Evolutionary conservation across 2,888 invertebrate species (phyloP).

Genomic region (Drosophila mercatorum): DNA sequence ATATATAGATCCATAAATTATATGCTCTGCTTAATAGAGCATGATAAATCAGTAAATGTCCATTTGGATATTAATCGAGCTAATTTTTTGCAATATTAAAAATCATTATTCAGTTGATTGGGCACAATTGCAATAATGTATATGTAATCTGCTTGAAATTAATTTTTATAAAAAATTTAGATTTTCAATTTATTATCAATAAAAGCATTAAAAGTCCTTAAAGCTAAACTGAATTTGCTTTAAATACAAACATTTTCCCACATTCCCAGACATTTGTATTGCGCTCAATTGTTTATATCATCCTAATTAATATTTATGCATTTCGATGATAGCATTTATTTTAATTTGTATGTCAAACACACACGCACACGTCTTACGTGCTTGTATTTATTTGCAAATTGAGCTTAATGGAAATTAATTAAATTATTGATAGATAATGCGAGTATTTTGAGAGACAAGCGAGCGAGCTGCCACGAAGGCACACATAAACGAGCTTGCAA

Average conservation of each 20-base stretch:
- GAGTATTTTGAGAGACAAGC: slow-evolving; percentile 3
- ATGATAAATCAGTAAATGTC: neutral
- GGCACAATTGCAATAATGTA: neutral
- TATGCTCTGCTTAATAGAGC: no score
- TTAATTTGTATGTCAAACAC: slow-evolving; percentile 29
- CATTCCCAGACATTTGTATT: neutral
- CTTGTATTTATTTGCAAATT: slow-evolving; percentile 40
- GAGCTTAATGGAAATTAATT: slow-evolving; percentile 57
- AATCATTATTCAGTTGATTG: neutral
- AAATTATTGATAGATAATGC: slow-evolving; percentile 52
- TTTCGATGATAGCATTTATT: slow-evolving; percentile 7
- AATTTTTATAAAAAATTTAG: no score
- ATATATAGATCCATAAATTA: no score
- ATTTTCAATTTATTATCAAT: no score
- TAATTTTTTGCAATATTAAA: neutral
- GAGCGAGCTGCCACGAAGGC: slow-evolving; percentile 9
- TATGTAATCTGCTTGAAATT: no score
- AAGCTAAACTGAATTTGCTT: neutral
- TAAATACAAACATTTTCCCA: neutral
- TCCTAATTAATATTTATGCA: slow-evolving; percentile 41
- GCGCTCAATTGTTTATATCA: slow-evolving; percentile 6
- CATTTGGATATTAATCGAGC: neutral
- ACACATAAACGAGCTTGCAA: slow-evolving; percentile 53
- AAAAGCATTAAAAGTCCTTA: neutral
- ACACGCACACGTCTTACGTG: neutral